Percentiles rank a stretch among this genome's conserved stretches.
These are phyloP conservation scores for Hucho hucho DNA, from an alignment of 2,113 vertebrate genomes.

Conservation along the genomic window DNA sequence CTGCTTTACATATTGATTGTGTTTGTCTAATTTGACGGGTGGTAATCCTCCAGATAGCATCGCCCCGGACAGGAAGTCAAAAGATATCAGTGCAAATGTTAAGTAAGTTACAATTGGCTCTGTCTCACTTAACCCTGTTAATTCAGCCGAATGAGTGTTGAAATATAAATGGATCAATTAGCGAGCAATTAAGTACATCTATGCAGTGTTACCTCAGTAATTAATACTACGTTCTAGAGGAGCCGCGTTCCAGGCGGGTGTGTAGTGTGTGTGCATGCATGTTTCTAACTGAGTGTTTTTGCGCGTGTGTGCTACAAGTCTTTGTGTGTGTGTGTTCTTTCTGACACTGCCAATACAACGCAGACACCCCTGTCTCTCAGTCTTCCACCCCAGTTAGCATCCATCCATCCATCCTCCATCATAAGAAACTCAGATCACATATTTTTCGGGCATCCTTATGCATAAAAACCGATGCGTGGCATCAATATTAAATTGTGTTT, in stretches of 20 bases:
- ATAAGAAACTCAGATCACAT: slow-evolving; percentile 27
- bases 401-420: not conserved
- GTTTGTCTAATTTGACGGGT: slow-evolving; percentile 58
- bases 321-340: slow-evolving; percentile 4
- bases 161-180: slow-evolving; percentile 75
- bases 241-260: slow-evolving; percentile 25
- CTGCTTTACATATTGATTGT: not conserved
- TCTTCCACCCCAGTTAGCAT: not conserved
- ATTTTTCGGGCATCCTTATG: slow-evolving; percentile 7
- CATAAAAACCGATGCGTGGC: slow-evolving; percentile 42
- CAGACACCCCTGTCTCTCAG: not conserved
- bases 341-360: not conserved
- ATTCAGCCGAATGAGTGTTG: slow-evolving; percentile 56
- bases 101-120: slow-evolving; percentile 65
- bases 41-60: slow-evolving; percentile 53
- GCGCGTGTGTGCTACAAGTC: too few species aligned
- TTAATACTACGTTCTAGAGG: slow-evolving; percentile 71
- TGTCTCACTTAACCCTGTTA: slow-evolving; percentile 68
- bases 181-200: slow-evolving; percentile 72
- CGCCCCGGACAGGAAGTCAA: slow-evolving; percentile 54
- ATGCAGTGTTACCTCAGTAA: slow-evolving; percentile 63
- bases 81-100: slow-evolving; percentile 69
- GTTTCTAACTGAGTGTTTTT: too few species aligned
- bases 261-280: slow-evolving; percentile 13
- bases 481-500: slow-evolving; percentile 74